A percentile compares a stretch with the other conserved stretches of the same genome.
Conservation (phyloP, 2,113 vertebrate species). For the Terrapene triunguis region DNA sequence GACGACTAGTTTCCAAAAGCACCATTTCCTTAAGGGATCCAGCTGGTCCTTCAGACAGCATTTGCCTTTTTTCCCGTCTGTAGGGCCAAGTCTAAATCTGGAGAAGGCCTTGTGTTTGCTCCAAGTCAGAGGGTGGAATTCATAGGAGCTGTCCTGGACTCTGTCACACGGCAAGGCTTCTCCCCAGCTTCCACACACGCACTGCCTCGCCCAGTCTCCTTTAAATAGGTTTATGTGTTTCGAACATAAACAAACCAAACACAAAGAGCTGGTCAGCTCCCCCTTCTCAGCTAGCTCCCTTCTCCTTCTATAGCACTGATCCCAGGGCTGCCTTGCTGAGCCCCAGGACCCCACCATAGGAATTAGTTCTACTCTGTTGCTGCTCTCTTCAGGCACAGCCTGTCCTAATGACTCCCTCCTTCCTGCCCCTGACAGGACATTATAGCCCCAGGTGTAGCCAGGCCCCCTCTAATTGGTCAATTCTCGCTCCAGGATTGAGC, state of each 20-base stretch:
- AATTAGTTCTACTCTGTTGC: not conserved
- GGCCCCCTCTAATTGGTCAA: not conserved
- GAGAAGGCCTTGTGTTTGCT: not conserved
- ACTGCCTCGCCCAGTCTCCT: too few species aligned
- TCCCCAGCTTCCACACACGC: not conserved
- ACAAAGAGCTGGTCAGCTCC: not conserved
- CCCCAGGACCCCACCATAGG: not conserved
- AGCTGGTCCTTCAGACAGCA: too few species aligned
- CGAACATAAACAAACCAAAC: not conserved
- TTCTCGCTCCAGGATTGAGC: not conserved
- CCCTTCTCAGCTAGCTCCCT: too few species aligned
- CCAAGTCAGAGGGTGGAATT: not conserved
- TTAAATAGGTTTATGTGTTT: not conserved
- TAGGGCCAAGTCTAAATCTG: not conserved
- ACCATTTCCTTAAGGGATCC: not conserved
- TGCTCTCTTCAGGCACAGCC: not conserved
- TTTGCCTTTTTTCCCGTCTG: not conserved
- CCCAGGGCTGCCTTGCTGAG: not conserved
- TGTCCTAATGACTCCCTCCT: not conserved
- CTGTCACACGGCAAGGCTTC: not conserved
- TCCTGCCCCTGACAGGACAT: not conserved
- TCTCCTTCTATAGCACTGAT: not conserved
- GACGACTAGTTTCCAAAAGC: not conserved
- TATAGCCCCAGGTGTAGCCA: not conserved
- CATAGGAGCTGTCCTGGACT: not conserved